These are phyloP conservation scores for Procavia capensis DNA, from an alignment of 2,113 vertebrate species.

Conservation along the genomic window DNA sequence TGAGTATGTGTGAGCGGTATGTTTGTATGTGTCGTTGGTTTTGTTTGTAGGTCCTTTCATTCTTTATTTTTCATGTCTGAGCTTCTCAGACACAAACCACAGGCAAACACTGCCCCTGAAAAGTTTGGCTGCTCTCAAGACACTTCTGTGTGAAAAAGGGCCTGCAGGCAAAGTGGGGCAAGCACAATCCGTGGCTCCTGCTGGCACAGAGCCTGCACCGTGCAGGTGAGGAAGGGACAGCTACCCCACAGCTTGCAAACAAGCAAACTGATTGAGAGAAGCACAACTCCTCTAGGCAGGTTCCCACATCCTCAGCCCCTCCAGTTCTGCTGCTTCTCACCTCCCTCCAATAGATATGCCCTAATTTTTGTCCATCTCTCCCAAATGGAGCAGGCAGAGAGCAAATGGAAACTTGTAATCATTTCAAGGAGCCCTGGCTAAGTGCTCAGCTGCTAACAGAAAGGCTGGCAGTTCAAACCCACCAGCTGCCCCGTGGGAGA, in stretches of 20 bases:
- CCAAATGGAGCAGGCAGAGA: neutral
- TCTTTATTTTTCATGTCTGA: neutral
- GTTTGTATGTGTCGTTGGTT: neutral
- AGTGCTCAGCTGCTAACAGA: neutral
- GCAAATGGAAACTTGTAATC: neutral
- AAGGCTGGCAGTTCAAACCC: neutral
- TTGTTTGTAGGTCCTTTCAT: neutral
- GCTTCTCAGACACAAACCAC: conserved; percentile 48
- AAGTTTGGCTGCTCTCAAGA: conserved; percentile 27
- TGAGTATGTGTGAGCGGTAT: neutral
- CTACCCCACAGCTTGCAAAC: neutral
- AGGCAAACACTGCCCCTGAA: conserved; percentile 57
- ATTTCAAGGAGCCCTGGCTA: neutral
- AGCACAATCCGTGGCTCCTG: neutral
- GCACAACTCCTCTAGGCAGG: neutral
- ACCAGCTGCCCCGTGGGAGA: neutral
- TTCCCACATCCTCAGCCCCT: too few relatives aligned
- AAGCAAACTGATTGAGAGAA: neutral
- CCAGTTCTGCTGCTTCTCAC: neutral
- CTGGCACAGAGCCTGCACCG: neutral
- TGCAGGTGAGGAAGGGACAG: neutral
- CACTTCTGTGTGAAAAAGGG: conserved; percentile 46
- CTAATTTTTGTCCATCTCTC: neutral
- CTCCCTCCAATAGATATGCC: neutral
- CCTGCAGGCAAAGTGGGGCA: conserved; percentile 6